Percentiles rank a stretch among this genome's conserved stretches.
These are phyloP conservation scores for Caranx ignobilis DNA, from an alignment of 2,113 vertebrate genomes.

Conservation along the genomic window DNA sequence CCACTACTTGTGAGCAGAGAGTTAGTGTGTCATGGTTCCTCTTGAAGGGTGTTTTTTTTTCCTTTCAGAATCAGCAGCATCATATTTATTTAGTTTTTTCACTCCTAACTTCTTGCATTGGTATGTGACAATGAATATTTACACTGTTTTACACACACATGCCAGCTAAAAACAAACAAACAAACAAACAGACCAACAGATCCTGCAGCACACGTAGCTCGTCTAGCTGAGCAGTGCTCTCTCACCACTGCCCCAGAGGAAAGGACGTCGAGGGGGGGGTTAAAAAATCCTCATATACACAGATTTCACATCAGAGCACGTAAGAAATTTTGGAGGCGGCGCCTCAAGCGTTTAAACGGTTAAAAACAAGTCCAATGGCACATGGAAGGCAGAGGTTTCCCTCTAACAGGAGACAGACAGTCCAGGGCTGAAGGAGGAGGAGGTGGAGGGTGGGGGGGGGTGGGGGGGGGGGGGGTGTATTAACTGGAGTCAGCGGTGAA, in stretches of 20 bases:
- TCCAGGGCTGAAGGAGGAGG: conserved; percentile 24
- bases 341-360: conserved; percentile 15
- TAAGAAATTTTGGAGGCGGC: conserved; percentile 19
- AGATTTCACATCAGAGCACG: conserved; percentile 56
- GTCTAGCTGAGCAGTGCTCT: neutral
- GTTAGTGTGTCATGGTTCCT: neutral
- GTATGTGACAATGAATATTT: conserved; percentile 60
- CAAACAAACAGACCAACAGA: neutral
- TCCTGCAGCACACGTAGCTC: conserved; percentile 25
- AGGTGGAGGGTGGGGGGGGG: too few relatives aligned
- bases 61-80: conserved; percentile 35
- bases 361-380: conserved; percentile 36
- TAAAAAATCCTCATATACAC: conserved; percentile 75
- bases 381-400: conserved; percentile 35
- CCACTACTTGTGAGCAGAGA: neutral
- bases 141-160: conserved; percentile 43
- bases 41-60: neutral
- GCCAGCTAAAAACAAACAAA: conserved; percentile 1
- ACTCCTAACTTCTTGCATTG: neutral
- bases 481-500: conserved; percentile 44
- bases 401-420: conserved; percentile 22
- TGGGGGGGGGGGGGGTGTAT: neutral
- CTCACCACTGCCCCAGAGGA: conserved; percentile 10
- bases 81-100: neutral
- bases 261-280: neutral